Evolutionary conservation across 2,797 vertebrate species (phyloP).

Genomic region (Tapirus indicus): DNA sequence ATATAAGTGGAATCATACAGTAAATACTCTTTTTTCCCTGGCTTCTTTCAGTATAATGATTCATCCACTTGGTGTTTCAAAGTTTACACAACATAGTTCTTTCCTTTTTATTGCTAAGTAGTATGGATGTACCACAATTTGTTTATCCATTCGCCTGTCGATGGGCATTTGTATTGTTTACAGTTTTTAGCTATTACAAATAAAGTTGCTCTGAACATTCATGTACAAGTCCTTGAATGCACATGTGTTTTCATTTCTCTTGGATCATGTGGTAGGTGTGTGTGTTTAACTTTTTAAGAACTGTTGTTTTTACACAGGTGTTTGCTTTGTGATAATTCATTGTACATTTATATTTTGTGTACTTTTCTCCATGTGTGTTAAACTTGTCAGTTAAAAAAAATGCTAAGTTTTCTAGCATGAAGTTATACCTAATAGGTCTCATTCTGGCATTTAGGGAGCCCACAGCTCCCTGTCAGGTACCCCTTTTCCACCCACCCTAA

Average conservation of each 20-base stretch:
- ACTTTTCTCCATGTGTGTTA: too few species aligned
- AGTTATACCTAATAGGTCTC: too few species aligned
- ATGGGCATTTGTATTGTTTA: not conserved
- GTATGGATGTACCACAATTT: not conserved
- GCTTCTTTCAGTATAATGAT: not conserved
- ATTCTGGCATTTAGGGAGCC: too few species aligned
- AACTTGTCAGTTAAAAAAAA: too few species aligned
- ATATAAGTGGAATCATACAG: not conserved
- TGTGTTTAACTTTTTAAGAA: not conserved
- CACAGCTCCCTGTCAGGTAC: too few species aligned
- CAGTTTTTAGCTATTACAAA: not conserved
- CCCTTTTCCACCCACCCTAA: too few species aligned
- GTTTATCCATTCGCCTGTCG: not conserved
- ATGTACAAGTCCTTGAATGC: not conserved
- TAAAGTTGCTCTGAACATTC: not conserved
- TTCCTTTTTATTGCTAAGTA: not conserved
- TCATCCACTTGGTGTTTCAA: not conserved
- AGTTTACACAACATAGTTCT: not conserved
- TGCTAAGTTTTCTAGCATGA: too few species aligned
- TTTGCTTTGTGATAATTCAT: too few species aligned
- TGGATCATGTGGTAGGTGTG: not conserved
- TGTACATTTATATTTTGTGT: too few species aligned
- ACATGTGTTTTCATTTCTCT: too few species aligned
- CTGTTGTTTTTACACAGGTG: not conserved
- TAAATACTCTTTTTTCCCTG: not conserved